Evolutionary conservation across 2,797 vertebrate genomes (phyloP).

Genomic region (Tokudaia tokunoshimensis): DNA sequence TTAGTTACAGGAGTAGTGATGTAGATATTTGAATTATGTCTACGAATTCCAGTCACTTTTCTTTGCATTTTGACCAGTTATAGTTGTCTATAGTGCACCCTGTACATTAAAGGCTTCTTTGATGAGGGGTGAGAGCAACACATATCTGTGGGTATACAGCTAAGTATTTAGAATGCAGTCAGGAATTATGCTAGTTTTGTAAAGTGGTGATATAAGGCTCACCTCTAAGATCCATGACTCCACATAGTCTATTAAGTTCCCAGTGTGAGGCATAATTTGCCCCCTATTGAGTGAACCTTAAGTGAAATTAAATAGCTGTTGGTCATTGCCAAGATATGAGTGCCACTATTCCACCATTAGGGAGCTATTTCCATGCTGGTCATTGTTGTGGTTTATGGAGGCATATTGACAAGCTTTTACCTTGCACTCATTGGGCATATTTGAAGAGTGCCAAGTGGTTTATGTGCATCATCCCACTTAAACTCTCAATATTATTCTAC

Average conservation of each 20-base stretch:
- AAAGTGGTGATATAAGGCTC: neutral
- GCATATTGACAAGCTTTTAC: neutral
- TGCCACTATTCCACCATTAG: neutral
- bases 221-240: neutral
- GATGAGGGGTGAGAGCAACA: neutral
- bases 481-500: neutral
- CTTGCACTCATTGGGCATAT: neutral
- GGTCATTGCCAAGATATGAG: neutral
- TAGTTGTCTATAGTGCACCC: neutral
- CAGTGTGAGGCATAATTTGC: neutral
- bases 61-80: neutral
- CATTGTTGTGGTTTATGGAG: neutral
- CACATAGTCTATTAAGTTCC: neutral
- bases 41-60: neutral
- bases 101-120: neutral
- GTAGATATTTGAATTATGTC: neutral
- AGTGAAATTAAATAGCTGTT: neutral
- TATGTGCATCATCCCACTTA: neutral
- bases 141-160: neutral
- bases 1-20: neutral
- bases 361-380: neutral
- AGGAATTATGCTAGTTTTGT: neutral
- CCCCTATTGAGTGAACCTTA: neutral
- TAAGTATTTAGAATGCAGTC: neutral
- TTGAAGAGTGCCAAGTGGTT: neutral